Evolutionary conservation across 2,888 invertebrate genomes (phyloP), one percentile per base, ranked within the genome.

Genomic region (Drosophila melanosoma): DNA sequence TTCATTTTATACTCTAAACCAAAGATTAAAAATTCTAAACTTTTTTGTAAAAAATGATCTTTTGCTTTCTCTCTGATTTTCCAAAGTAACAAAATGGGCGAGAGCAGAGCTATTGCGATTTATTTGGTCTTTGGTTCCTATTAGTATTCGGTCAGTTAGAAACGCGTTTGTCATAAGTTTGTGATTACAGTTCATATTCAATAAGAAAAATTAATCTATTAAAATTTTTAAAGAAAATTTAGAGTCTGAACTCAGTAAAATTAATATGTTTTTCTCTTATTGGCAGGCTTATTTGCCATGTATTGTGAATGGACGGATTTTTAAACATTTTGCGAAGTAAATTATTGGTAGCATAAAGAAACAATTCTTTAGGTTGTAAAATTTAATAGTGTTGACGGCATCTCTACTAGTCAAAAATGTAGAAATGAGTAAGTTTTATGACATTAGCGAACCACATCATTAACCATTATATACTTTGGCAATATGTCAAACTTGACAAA

Each of bases 1-100:
- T 49, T 58, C 53, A 48, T 62, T 52, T 26, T 49, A 35, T 62
- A 26, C 51, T 40, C 33, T 71, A 12, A 48, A 62, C 20, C 20
- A 42, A 20, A 20, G 11, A 20, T 20, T 20, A 20, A 12, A 11
- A 42, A 12, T 20, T 42, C 3, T 20, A 20, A 11, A 3, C 20
- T 20, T 17, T 38, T 8, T 38, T 4, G 38, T 17, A 17, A 42
- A 12, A 2, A 45, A 20, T 38, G 38, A 17, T 8, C 12, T 7
- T n/a, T 45, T 20, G 3, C 7, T 2, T 20, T 12, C 6, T 15
- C 12, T 15, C 15, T 20, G 12, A 15, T 20, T 45, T 20, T 3
- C 3, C 3, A 20, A 20, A 45, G 36, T 36, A 17, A 29, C 8
- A 8, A 36, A 38, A 38, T 3, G 1, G 38, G 17, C 38, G 17